Evolutionary conservation across 2,113 vertebrate genomes (phyloP).

Genomic region (Myodes glareolus): DNA sequence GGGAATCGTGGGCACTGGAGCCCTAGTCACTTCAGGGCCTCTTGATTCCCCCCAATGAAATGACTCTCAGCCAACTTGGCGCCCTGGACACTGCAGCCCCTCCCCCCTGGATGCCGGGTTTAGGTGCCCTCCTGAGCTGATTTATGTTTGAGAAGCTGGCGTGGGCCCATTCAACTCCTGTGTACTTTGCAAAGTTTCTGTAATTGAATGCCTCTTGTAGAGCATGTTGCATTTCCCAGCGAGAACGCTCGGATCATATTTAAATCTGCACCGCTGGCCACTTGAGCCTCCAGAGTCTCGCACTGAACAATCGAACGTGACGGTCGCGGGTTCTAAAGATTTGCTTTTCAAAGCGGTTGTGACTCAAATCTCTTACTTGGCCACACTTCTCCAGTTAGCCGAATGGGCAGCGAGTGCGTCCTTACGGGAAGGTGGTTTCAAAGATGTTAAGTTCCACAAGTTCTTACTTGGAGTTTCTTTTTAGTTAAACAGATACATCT

Average conservation of each 20-base stretch:
- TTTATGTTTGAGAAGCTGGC: background rate
- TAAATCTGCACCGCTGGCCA: background rate
- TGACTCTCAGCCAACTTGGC: background rate
- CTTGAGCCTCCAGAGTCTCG: accelerated
- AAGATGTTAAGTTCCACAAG: background rate
- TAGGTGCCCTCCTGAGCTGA: background rate
- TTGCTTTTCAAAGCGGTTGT: background rate
- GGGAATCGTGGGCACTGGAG: too few species aligned
- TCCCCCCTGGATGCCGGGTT: background rate
- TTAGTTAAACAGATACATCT: background rate
- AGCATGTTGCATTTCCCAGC: background rate
- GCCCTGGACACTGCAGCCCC: background rate
- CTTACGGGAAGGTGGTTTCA: too few species aligned
- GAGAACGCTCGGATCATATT: background rate
- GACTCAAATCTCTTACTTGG: background rate
- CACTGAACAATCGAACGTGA: background rate
- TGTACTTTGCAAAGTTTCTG: background rate
- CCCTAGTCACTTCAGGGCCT: background rate
- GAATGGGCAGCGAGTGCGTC: background rate
- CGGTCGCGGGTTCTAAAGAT: accelerated
- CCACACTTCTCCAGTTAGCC: background rate
- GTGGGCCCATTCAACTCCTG: too few species aligned
- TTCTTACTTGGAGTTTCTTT: background rate
- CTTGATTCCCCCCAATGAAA: background rate
- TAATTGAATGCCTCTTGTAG: background rate